These are phyloP conservation scores for Apogon hyalosoma DNA, from an alignment of 2,797 vertebrate species.

Conservation along the genomic window DNA sequence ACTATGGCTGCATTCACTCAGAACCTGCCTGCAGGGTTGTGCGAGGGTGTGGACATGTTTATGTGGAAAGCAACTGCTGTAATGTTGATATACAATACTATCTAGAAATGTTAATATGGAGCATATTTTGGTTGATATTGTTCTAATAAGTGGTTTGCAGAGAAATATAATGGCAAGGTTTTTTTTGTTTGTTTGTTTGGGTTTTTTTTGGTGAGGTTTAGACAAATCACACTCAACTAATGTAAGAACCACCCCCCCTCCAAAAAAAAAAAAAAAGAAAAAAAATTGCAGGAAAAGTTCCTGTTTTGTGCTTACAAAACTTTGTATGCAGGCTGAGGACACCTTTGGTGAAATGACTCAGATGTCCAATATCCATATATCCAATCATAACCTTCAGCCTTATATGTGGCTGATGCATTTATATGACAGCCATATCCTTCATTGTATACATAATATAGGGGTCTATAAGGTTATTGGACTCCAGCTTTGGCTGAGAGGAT, in stretches of 20 bases:
- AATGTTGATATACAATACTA: too few species aligned
- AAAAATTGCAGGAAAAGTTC: conserved; percentile 19
- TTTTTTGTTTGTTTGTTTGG: too few species aligned
- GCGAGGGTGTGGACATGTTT: too few species aligned
- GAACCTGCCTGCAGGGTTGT: too few species aligned
- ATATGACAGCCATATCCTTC: conserved; percentile 53
- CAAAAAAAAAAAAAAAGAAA: too few species aligned
- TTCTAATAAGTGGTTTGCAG: too few species aligned
- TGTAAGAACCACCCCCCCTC: not conserved
- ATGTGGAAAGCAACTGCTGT: too few species aligned
- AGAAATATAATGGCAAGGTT: too few species aligned
- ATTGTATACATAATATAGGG: conserved; percentile 43
- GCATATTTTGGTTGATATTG: too few species aligned
- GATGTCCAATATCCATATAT: conserved; percentile 51
- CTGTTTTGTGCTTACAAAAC: conserved; percentile 15
- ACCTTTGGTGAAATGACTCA: conserved; percentile 44
- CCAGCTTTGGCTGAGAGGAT: conserved; percentile 40
- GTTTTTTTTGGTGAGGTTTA: too few species aligned
- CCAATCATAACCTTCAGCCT: conserved; percentile 47
- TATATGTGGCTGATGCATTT: conserved; percentile 54
- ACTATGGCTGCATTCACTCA: too few species aligned
- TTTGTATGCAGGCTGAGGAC: conserved; percentile 14
- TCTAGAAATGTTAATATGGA: too few species aligned
- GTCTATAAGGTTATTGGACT: conserved; percentile 47
- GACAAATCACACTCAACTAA: not conserved